These are phyloP conservation scores for Drosophila pseudoananassae DNA, from an alignment of 1,140 invertebrate species.

Conservation along the genomic window DNA sequence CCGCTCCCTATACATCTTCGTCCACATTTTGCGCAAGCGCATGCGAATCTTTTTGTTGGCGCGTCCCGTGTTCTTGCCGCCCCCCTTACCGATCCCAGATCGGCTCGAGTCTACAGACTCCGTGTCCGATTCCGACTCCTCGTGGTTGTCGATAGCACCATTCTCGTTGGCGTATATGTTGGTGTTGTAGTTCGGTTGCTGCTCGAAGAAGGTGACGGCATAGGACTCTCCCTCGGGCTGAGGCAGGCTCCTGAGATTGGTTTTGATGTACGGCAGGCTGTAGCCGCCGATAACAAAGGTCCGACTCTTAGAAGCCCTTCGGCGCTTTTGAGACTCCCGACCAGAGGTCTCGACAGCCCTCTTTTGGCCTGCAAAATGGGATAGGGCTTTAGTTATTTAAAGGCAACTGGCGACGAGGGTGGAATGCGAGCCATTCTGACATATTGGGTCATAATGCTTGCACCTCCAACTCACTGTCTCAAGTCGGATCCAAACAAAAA, in stretches of 20 bases:
- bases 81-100: too few species aligned
- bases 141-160: neutral
- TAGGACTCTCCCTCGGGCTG: slow-evolving; percentile 49
- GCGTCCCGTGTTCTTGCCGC: too few species aligned
- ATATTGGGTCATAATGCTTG: neutral
- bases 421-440: slow-evolving; percentile 10
- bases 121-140: slow-evolving; percentile 19
- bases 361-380: slow-evolving; percentile 49
- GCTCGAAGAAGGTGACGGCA: slow-evolving; percentile 60
- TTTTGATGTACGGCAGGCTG: slow-evolving; percentile 42
- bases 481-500: neutral
- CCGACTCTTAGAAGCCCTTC: neutral
- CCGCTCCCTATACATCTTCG: slow-evolving; percentile 15
- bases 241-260: slow-evolving; percentile 3
- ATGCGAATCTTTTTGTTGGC: neutral
- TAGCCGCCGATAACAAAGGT: slow-evolving; percentile 44
- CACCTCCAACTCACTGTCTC: neutral
- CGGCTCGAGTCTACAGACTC: slow-evolving; percentile 14
- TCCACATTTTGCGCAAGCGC: slow-evolving; percentile 23
- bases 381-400: neutral
- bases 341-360: slow-evolving; percentile 5
- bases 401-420: neutral
- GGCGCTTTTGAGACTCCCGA: neutral
- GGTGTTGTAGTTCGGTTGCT: slow-evolving; percentile 55
- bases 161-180: slow-evolving; percentile 15